Conservation (phyloP, 2,888 invertebrate genomes). For the Eupithecia vulgata region DNA sequence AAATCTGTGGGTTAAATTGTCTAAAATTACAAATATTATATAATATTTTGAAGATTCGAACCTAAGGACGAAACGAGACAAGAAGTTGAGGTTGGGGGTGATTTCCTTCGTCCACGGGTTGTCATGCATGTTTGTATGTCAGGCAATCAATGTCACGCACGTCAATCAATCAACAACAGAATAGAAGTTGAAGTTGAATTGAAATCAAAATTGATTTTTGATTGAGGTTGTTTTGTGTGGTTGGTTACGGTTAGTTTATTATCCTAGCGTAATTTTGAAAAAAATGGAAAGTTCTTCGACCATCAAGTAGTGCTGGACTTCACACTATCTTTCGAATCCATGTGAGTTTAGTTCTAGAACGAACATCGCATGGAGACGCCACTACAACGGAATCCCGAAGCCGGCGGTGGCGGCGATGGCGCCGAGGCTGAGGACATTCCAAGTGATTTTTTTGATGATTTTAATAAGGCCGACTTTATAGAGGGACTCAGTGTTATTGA, state of each 20-base stretch:
- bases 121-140: too few species aligned
- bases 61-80: too few species aligned
- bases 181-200: too few species aligned
- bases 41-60: too few species aligned
- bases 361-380: constrained; percentile 34
- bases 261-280: background rate
- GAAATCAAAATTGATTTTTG: too few species aligned
- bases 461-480: constrained; percentile 76
- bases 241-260: background rate
- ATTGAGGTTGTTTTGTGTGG: constrained; percentile 1
- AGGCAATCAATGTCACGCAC: too few species aligned
- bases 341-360: constrained; percentile 5
- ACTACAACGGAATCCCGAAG: constrained; percentile 40
- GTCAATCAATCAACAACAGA: too few species aligned
- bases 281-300: background rate
- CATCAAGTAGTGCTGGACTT: background rate
- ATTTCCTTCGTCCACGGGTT: too few species aligned
- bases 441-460: constrained; percentile 80
- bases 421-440: constrained; percentile 67
- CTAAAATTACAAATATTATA: too few species aligned
- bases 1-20: too few species aligned
- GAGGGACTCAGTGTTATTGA: constrained; percentile 78
- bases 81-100: too few species aligned
- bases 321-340: background rate
- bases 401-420: constrained; percentile 52